Conservation (phyloP, 2,888 invertebrate genomes). For the Pristionchus japonicus region DNA sequence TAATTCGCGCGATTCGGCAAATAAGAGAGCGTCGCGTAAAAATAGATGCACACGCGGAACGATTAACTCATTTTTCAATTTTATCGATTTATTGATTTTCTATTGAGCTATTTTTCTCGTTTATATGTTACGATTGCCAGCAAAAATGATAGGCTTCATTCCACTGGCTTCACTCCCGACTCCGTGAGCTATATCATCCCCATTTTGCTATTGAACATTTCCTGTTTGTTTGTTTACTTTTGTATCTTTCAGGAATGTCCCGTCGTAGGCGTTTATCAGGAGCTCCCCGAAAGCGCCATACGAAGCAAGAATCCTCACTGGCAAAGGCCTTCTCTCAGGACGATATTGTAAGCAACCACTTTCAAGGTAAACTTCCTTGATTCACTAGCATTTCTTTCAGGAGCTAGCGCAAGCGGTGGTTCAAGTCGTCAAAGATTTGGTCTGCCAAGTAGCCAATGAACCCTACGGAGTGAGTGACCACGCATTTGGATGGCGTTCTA, state of each 20-base stretch:
- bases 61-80: background rate
- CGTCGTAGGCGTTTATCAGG: background rate
- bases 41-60: background rate
- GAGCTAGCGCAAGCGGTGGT: slow-evolving; percentile 7
- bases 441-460: slow-evolving; percentile 18
- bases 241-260: background rate
- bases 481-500: background rate
- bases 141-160: background rate
- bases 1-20: background rate
- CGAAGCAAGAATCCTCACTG: background rate
- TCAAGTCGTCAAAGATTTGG: slow-evolving; percentile 20
- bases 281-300: background rate
- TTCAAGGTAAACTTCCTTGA: background rate
- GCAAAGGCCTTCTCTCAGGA: background rate
- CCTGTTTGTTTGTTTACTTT: background rate
- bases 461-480: slow-evolving; percentile 30
- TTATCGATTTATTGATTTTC: background rate
- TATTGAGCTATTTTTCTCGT: background rate
- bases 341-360: background rate
- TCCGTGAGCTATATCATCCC: background rate
- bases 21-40: background rate
- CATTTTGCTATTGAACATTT: background rate
- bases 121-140: background rate
- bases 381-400: background rate
- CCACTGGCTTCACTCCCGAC: background rate